Percentiles rank a stretch among this genome's conserved stretches.
Conservation (phyloP, 2,797 vertebrate genomes). For the Cygnus olor region DNA sequence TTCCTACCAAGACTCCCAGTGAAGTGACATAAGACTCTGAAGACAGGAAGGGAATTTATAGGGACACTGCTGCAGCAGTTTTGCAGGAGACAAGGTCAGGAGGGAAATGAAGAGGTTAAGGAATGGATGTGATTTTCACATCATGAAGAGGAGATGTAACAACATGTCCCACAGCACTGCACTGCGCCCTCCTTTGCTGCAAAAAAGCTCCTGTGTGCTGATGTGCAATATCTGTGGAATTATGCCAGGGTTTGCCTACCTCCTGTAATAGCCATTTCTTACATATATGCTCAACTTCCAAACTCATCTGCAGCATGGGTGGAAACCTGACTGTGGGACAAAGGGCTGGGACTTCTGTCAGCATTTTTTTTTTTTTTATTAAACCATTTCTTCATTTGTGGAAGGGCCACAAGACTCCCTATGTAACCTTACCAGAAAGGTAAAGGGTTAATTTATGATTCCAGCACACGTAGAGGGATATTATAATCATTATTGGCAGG, state of each 20-base stretch:
- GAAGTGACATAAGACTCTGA: neutral
- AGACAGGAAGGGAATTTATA: neutral
- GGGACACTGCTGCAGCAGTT: neutral
- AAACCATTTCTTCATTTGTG: neutral
- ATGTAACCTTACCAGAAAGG: neutral
- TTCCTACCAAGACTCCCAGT: neutral
- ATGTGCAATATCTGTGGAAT: fast-evolving
- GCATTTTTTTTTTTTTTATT: neutral
- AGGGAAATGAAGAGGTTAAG: neutral
- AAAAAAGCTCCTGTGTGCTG: neutral
- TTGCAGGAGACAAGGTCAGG: neutral
- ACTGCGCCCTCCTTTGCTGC: neutral
- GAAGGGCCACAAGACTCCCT: neutral
- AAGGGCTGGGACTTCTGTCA: neutral
- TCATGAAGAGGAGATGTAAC: neutral
- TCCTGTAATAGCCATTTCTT: neutral
- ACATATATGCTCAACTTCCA: neutral
- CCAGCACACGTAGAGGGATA: fast-evolving
- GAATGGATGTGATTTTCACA: neutral
- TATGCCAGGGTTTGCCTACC: neutral
- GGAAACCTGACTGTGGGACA: neutral
- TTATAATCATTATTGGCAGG: neutral
- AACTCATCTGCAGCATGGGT: neutral
- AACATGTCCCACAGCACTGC: fast-evolving
- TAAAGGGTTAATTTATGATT: neutral